These are phyloP conservation scores for Anguilla anguilla DNA, from an alignment of 2,797 vertebrate species.

Conservation along the genomic window DNA sequence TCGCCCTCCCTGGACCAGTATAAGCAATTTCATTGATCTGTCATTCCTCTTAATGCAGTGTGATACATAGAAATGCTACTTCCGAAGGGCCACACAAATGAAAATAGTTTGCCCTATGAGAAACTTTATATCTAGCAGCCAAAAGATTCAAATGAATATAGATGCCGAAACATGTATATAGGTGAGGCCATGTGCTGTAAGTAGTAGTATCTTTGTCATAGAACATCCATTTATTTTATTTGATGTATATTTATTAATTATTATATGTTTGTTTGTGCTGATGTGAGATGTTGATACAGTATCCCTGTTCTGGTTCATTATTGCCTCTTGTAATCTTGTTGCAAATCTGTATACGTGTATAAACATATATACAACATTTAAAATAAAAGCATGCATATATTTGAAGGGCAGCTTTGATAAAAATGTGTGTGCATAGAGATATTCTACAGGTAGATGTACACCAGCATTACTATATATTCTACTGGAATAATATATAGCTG, in stretches of 20 bases:
- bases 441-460: background rate
- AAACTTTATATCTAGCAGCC: too few species aligned
- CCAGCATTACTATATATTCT: too few species aligned
- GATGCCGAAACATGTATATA: background rate
- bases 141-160: too few species aligned
- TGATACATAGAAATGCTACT: background rate
- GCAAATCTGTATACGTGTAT: background rate
- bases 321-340: background rate
- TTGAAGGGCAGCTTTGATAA: background rate
- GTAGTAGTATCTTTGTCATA: background rate
- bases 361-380: background rate
- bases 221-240: background rate
- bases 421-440: background rate
- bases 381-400: background rate
- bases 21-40: background rate
- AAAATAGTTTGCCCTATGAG: too few species aligned
- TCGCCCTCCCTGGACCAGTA: background rate
- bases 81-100: background rate
- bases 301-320: background rate
- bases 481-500: too few species aligned
- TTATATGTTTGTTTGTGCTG: background rate
- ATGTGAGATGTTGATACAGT: background rate
- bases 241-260: background rate
- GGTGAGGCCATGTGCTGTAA: background rate
- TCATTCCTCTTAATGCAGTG: background rate